Conservation (phyloP, 2,113 vertebrate genomes). For the Mirza zaza region DNA sequence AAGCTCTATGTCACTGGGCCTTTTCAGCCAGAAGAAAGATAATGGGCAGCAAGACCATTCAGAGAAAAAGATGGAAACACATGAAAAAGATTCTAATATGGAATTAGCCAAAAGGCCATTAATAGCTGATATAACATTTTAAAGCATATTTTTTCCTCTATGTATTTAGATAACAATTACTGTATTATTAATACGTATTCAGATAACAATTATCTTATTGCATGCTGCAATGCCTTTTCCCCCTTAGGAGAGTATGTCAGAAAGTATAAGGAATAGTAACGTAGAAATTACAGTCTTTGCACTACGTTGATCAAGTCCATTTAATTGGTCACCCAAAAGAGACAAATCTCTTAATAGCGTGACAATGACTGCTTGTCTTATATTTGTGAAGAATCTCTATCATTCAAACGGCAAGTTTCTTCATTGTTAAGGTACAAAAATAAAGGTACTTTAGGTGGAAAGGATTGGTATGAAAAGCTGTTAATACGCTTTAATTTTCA, state of each 20-base stretch:
- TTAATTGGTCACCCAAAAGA: conserved; percentile 75
- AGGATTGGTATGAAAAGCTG: conserved; percentile 50
- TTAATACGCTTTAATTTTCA: not conserved
- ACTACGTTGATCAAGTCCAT: conserved; percentile 39
- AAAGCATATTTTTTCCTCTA: not conserved
- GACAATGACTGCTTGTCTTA: conserved; percentile 56
- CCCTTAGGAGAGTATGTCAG: conserved; percentile 56
- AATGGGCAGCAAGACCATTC: not conserved
- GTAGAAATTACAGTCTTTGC: conserved; percentile 63
- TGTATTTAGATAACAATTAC: conserved; percentile 71
- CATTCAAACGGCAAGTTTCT: conserved; percentile 54
- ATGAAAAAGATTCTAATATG: not conserved
- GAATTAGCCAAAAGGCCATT: conserved; percentile 10
- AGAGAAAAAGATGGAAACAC: not conserved
- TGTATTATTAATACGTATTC: conserved; percentile 67
- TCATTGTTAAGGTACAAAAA: conserved; percentile 55
- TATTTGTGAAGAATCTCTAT: conserved; percentile 73
- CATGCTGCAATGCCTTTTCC: conserved; percentile 27
- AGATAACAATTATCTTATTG: conserved; percentile 69
- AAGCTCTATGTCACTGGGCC: not conserved
- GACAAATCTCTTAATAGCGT: conserved; percentile 73
- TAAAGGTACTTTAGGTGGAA: conserved; percentile 38
- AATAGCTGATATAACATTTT: conserved; percentile 51
- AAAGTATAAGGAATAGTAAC: conserved; percentile 65
- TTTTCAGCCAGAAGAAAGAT: not conserved